Evolutionary conservation across 2,797 vertebrate species (phyloP), one percentile per base, ranked within the genome.

Genomic region (Peromyscus nudipes): DNA sequence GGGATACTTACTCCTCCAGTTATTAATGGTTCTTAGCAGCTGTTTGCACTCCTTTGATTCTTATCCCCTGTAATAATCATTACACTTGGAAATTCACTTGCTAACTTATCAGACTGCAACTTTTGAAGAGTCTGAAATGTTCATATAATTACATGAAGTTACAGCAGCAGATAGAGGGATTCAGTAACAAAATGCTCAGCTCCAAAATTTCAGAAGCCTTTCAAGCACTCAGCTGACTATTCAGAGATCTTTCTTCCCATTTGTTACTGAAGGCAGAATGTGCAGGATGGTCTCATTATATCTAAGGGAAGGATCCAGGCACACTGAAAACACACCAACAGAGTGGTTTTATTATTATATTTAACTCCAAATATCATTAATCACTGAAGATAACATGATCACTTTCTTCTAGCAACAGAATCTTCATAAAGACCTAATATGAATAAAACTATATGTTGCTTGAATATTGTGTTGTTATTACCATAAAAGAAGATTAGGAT

Each of bases 221-320:
- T 85, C 69, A 76, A 37, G 23, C 40, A 90, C 91, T 94, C 76
- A 88, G 19, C 75, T 97, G 37, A 81, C 79, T 95, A 92, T 95
- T 92, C 52, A 96, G 64, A 73, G 80, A 77, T 31, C 16, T 64
- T 92, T 92, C 96, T 89, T 96, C 93, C 52, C 71, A 11, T 57
- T 34, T 40, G 14, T 21, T 89, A 4, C 31, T 88, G 27, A 81
- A 87, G 95, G 82, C 52, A 89, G 46, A 67, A 57, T 77, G 37
- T 55, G 31, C 37, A 87, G 62, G 37, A 31, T 55, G 76, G 46
- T 25, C 40, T 87, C 75, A 92, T 89, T 94, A 49, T 69, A 62
- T 49, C 49, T 31, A 82, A 79, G 29, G 49, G 92, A 97, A 85
- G 34, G 2, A 95, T 69, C 5, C 52, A 73, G 3, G 52, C 13